Evolutionary conservation across 2,797 vertebrate species (phyloP).

Genomic region (Pangasius macronema): DNA sequence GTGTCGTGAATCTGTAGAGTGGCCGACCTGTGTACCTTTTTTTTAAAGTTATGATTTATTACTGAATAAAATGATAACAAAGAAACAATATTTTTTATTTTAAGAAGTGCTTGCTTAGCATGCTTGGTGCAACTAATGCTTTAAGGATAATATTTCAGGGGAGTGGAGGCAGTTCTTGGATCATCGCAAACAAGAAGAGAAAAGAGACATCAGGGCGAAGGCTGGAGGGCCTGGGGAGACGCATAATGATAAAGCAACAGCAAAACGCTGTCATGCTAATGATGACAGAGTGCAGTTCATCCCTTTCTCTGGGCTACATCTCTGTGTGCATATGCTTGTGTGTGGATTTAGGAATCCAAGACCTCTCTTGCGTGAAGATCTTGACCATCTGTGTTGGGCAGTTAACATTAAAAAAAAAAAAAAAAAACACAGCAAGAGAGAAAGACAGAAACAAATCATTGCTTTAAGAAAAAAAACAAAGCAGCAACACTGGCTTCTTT

Average conservation of each 20-base stretch:
- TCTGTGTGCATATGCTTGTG: background rate
- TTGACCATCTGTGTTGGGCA: conserved; percentile 7
- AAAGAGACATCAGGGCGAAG: background rate
- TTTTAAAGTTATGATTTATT: background rate
- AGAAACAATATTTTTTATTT: background rate
- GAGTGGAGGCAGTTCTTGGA: no score
- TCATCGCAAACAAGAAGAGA: background rate
- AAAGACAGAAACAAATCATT: background rate
- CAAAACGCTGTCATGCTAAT: conserved; percentile 7
- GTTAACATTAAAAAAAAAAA: background rate
- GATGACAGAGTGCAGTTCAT: conserved; percentile 19
- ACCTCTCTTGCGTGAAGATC: conserved; percentile 6
- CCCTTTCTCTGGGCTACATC: background rate
- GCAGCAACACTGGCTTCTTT: background rate
- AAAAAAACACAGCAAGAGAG: background rate
- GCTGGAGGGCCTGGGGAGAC: background rate
- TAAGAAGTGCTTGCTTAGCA: background rate
- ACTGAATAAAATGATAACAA: background rate
- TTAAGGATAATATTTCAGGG: background rate
- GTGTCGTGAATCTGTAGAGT: background rate
- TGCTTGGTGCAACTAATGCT: background rate
- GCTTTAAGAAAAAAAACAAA: background rate
- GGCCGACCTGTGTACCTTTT: background rate
- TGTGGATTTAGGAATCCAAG: conserved; percentile 16
- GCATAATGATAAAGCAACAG: conserved; percentile 21